These are phyloP conservation scores for Dasyurus viverrinus DNA, from an alignment of 2,113 vertebrate species.

Conservation along the genomic window DNA sequence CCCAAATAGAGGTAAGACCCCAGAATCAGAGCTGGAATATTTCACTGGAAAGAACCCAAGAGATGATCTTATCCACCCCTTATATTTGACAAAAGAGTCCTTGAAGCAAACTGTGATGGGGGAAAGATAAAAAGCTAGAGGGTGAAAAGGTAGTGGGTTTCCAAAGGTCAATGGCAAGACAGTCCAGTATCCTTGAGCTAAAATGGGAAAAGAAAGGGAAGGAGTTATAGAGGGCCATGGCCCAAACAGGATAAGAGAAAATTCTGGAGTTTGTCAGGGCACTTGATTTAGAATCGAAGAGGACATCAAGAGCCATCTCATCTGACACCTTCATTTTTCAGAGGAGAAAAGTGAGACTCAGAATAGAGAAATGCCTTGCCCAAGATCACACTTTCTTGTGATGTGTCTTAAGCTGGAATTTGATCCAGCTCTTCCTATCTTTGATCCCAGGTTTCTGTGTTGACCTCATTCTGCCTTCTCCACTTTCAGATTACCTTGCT, in stretches of 20 bases:
- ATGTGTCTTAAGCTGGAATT: neutral
- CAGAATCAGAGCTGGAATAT: neutral
- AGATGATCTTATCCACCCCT: neutral
- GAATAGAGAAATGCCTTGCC: neutral
- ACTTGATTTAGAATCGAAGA: neutral
- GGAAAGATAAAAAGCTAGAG: neutral
- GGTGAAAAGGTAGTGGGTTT: neutral
- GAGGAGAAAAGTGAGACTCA: neutral
- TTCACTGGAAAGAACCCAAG: neutral
- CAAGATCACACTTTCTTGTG: neutral
- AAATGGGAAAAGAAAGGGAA: neutral
- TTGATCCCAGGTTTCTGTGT: neutral
- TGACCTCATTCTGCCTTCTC: neutral
- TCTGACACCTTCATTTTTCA: neutral
- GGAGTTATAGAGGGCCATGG: neutral
- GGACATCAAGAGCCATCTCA: neutral
- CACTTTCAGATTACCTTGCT: slow-evolving; percentile 72
- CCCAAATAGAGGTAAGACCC: slow-evolving; percentile 85
- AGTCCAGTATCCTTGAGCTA: neutral
- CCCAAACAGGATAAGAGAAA: neutral
- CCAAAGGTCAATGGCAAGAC: neutral
- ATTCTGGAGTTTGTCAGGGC: neutral
- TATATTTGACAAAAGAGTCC: neutral
- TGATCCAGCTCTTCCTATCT: rapidly evolving
- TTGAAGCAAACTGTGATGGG: neutral